A percentile compares a stretch with the other conserved stretches of the same genome.
These are phyloP conservation scores for Watsonalla binaria DNA, from an alignment of 2,888 invertebrate species.

Conservation along the genomic window DNA sequence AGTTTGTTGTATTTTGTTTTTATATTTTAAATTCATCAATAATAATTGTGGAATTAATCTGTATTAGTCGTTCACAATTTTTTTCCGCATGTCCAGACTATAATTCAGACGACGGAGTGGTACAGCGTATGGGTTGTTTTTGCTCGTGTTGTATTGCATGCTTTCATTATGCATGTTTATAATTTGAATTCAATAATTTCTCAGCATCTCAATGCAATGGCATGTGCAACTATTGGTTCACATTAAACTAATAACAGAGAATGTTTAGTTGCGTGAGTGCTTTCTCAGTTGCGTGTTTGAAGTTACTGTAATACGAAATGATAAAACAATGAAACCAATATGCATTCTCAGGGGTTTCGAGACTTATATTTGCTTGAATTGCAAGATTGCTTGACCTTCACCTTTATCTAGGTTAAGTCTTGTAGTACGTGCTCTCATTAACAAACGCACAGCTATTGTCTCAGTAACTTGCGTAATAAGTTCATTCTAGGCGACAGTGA, in stretches of 20 bases:
- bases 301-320: constrained; percentile 23
- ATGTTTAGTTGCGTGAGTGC: constrained; percentile 40
- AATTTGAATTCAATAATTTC: constrained; percentile 6
- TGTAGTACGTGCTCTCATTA: background rate
- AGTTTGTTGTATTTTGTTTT: too few species aligned
- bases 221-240: constrained; percentile 35
- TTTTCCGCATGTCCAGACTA: too few species aligned
- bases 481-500: background rate
- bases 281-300: constrained; percentile 37
- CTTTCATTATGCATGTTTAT: constrained; percentile 2
- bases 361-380: background rate
- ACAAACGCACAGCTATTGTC: background rate
- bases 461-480: background rate
- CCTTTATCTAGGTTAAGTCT: background rate
- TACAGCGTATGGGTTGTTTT: background rate
- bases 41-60: too few species aligned
- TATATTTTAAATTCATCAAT: too few species aligned
- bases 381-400: background rate
- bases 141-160: constrained; percentile 1
- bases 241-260: constrained; percentile 40
- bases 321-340: constrained; percentile 15
- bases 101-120: too few species aligned
- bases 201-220: constrained; percentile 25
- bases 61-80: too few species aligned
- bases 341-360: background rate